These are phyloP conservation scores for Pollenia amentaria DNA, from an alignment of 2,888 invertebrate genomes.

Conservation along the genomic window DNA sequence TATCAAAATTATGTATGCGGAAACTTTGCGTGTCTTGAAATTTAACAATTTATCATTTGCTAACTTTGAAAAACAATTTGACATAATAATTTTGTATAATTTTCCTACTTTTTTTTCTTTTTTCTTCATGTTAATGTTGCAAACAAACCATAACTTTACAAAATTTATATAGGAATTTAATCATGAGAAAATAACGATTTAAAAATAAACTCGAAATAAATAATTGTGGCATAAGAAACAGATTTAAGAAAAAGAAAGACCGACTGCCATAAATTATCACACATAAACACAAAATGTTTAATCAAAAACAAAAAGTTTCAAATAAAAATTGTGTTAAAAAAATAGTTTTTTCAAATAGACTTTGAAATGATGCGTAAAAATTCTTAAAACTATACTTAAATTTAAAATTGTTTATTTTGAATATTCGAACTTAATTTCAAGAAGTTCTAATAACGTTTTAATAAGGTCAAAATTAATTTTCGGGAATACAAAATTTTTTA, in stretches of 20 bases:
- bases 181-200: not conserved
- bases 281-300: not conserved
- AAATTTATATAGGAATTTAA: conserved; percentile 20
- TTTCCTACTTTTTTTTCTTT: not conserved
- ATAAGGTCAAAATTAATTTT: no score
- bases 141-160: conserved; percentile 21
- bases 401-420: no score
- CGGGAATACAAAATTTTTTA: no score
- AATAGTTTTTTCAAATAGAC: no score
- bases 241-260: no score
- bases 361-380: no score
- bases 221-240: not conserved
- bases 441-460: no score
- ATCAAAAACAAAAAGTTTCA: not conserved
- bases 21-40: conserved; percentile 60
- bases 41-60: conserved; percentile 67
- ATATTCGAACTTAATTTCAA: no score
- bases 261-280: no score
- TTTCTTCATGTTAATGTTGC: not conserved
- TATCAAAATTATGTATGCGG: conserved; percentile 35
- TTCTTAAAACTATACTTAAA: no score
- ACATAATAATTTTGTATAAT: conserved; percentile 66
- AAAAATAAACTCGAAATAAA: not conserved
- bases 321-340: no score
- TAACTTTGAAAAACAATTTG: conserved; percentile 63